Conservation (phyloP, 2,888 invertebrate species). For the Lamproptera curius region DNA sequence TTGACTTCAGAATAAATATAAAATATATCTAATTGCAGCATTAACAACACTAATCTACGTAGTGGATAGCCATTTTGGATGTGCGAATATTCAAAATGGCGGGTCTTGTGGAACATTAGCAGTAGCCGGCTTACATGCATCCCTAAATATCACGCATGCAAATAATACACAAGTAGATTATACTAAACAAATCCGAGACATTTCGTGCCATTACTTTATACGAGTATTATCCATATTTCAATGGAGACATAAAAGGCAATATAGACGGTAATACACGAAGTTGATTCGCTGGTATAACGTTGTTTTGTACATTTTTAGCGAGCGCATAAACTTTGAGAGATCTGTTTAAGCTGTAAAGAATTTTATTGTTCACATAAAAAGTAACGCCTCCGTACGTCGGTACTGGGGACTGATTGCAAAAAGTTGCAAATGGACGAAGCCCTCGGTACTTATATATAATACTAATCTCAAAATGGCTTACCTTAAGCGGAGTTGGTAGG, state of each 20-base stretch:
- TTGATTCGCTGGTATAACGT: background rate
- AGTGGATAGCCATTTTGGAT: too few species aligned
- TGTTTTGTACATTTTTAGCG: conserved; percentile 1
- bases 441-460: background rate
- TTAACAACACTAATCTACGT: too few species aligned
- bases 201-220: background rate
- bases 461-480: too few species aligned
- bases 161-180: background rate
- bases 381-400: background rate
- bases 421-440: conserved; percentile 2
- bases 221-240: background rate
- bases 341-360: conserved; percentile 2
- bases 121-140: background rate
- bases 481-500: too few species aligned
- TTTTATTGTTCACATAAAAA: conserved; percentile 7
- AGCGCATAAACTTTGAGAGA: conserved; percentile 5
- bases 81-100: too few species aligned
- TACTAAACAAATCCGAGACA: background rate
- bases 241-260: background rate
- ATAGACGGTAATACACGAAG: background rate
- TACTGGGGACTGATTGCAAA: conserved; percentile 1
- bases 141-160: background rate
- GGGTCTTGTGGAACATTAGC: too few species aligned
- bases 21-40: too few species aligned
- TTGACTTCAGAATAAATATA: too few species aligned